Evolutionary conservation across 1,140 invertebrate genomes (phyloP).

Genomic region (Leptinotarsa lineolata): DNA sequence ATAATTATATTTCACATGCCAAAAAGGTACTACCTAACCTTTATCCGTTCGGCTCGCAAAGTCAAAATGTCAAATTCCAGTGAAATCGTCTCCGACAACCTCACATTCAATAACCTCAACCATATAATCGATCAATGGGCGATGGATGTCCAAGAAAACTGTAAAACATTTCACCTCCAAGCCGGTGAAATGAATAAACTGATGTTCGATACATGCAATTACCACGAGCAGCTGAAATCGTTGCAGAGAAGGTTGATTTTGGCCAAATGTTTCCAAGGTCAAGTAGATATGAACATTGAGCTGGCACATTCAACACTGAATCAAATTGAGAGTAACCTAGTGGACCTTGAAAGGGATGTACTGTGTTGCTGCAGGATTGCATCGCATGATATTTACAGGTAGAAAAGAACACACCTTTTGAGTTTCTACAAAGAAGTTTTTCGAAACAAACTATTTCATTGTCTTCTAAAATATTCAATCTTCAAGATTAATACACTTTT

Average conservation of each 20-base stretch:
- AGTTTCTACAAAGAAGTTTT: too few species aligned
- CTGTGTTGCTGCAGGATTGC: not conserved
- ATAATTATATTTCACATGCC: too few species aligned
- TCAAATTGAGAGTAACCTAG: not conserved
- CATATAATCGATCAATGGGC: slow-evolving; percentile 1
- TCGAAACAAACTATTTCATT: too few species aligned
- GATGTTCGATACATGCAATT: not conserved
- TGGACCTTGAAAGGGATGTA: not conserved
- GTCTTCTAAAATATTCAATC: too few species aligned
- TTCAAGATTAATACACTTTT: too few species aligned
- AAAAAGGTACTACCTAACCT: too few species aligned
- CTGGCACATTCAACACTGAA: not conserved
- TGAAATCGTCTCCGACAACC: not conserved
- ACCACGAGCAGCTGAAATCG: not conserved
- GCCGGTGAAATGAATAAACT: slow-evolving; percentile 3
- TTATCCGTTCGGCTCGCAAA: not conserved
- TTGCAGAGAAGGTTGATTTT: not conserved
- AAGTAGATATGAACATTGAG: not conserved
- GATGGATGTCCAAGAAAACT: not conserved
- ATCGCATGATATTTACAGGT: not conserved
- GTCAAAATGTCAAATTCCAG: slow-evolving; percentile 13
- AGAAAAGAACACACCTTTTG: too few species aligned
- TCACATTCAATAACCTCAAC: not conserved
- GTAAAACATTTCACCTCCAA: not conserved
- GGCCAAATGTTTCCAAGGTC: not conserved